Percentiles rank a stretch among this genome's conserved stretches.
phyloP scores from a whole-genome alignment of 2,113 vertebrate species.

The Apteryx owenii region DNA sequence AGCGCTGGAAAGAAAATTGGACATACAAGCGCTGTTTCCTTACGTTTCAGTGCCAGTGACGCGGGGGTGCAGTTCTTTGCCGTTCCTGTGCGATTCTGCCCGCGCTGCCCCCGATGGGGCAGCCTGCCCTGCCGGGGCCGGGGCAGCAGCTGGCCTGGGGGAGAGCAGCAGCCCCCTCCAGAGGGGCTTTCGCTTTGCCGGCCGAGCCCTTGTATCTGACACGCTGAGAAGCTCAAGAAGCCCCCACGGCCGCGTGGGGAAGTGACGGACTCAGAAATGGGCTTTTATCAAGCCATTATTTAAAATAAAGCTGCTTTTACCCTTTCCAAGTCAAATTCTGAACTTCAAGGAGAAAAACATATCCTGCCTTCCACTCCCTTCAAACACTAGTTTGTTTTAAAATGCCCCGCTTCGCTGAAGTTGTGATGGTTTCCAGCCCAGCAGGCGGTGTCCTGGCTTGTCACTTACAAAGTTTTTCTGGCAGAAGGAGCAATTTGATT shows the following conservation, averaged over 20 bases:
- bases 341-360: not conserved
- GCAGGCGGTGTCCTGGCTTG: conserved; percentile 18
- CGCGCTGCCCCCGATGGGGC: not conserved
- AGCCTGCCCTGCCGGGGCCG: not conserved
- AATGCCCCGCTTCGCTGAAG: not conserved
- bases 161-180: not conserved
- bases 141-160: not conserved
- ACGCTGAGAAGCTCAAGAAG: not conserved
- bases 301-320: conserved; percentile 30
- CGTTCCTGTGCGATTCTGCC: no score
- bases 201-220: not conserved
- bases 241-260: not conserved
- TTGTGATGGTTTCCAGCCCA: conserved; percentile 29
- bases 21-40: no score
- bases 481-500: not conserved
- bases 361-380: not conserved
- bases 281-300: conserved; percentile 1
- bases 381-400: not conserved
- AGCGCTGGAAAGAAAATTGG: not conserved
- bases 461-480: not conserved
- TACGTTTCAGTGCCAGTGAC: not conserved
- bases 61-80: not conserved
- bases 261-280: not conserved
- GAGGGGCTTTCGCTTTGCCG: not conserved
- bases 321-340: not conserved